Evolutionary conservation across 2,797 vertebrate genomes (phyloP).

Genomic region (Pangasius macronema): DNA sequence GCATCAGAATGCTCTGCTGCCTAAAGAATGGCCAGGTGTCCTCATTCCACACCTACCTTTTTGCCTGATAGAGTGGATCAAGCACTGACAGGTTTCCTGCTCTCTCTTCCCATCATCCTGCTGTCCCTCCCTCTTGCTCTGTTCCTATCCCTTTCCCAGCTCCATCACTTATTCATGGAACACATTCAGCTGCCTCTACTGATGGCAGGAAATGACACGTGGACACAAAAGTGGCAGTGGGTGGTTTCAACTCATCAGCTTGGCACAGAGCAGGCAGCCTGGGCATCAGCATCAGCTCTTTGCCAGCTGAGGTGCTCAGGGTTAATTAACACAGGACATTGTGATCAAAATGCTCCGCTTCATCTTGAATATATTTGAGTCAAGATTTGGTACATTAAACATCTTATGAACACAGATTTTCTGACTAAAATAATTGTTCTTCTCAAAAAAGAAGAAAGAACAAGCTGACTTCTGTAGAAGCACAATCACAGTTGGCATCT

Average conservation of each 20-base stretch:
- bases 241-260: slow-evolving; percentile 53
- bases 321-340: slow-evolving; percentile 49
- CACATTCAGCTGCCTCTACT: slow-evolving; percentile 56
- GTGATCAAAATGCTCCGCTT: slow-evolving; percentile 20
- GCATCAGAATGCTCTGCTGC: slow-evolving; percentile 43
- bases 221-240: slow-evolving; percentile 58
- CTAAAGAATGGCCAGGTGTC: slow-evolving; percentile 53
- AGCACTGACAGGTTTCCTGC: slow-evolving; percentile 55
- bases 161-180: slow-evolving; percentile 61
- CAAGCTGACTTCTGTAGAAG: background rate
- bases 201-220: slow-evolving; percentile 51
- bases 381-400: slow-evolving; percentile 14
- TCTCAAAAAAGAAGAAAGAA: background rate
- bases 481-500: background rate
- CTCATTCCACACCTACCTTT: slow-evolving; percentile 34
- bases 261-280: slow-evolving; percentile 38
- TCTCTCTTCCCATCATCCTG: slow-evolving; percentile 46
- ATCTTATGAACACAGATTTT: slow-evolving; percentile 8
- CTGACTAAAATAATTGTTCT: slow-evolving; percentile 5
- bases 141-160: slow-evolving; percentile 42
- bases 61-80: slow-evolving; percentile 46
- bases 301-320: slow-evolving; percentile 42
- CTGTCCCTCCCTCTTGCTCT: slow-evolving; percentile 35
- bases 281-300: slow-evolving; percentile 15
- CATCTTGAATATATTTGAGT: background rate